Conservation (phyloP, 2,113 vertebrate species). For the Tachuris rubrigastra region DNA sequence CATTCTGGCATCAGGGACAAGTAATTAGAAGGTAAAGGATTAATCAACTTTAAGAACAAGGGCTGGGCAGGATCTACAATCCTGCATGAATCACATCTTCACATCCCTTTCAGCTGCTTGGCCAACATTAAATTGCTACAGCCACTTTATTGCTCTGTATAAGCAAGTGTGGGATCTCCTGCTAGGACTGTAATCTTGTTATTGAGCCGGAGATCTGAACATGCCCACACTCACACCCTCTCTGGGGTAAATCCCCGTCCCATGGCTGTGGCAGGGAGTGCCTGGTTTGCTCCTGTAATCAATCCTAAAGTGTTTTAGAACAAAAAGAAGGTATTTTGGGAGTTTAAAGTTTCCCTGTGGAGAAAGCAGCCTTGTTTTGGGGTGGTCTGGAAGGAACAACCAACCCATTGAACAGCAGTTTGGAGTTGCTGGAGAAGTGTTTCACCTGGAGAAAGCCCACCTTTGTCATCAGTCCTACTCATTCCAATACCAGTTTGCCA, state of each 20-base stretch:
- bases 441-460: not conserved
- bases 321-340: not conserved
- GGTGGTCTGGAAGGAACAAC: not conserved
- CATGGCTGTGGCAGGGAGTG: rapidly evolving
- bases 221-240: not conserved
- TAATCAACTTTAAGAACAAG: not conserved
- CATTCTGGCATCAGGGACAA: not conserved
- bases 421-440: not conserved
- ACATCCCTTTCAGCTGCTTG: not conserved
- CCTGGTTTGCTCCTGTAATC: not conserved
- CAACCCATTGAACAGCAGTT: rapidly evolving
- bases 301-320: not conserved
- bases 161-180: not conserved
- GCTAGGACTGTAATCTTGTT: not conserved
- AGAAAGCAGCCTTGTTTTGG: not conserved
- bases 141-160: not conserved
- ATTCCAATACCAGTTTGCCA: not conserved
- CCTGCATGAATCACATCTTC: not conserved
- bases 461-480: not conserved
- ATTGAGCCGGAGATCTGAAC: not conserved
- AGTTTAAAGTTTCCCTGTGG: not conserved
- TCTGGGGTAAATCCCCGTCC: not conserved
- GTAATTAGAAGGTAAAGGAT: not conserved
- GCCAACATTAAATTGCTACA: not conserved
- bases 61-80: not conserved